These are phyloP conservation scores for Anas bernieri DNA, from an alignment of 2,797 vertebrate species.

Conservation along the genomic window DNA sequence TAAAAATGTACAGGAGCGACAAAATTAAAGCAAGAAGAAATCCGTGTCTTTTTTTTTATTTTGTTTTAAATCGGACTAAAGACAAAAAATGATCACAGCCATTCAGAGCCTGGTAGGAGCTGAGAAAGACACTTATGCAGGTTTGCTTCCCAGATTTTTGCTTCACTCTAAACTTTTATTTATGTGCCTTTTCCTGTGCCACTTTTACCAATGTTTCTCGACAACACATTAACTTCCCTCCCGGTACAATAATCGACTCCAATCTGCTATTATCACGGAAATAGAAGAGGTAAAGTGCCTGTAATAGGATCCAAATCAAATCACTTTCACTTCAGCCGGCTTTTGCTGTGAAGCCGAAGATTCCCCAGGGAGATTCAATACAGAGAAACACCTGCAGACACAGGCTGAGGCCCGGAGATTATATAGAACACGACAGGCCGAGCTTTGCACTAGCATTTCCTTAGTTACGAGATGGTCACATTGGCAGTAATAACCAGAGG, in stretches of 20 bases:
- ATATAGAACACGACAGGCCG: conserved; percentile 84
- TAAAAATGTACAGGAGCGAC: not conserved
- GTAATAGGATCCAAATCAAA: conserved; percentile 90
- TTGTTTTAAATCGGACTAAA: not conserved
- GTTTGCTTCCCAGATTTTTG: conserved; percentile 64
- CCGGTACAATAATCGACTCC: conserved; percentile 87
- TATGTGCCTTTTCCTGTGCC: conserved; percentile 70
- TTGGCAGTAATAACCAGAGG: conserved; percentile 79
- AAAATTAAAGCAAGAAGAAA: conserved; percentile 21
- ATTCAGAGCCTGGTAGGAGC: not conserved
- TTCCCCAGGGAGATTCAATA: conserved; percentile 84
- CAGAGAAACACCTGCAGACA: conserved; percentile 86
- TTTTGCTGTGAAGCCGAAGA: conserved; percentile 82
- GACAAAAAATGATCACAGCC: not conserved
- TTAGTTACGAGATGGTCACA: conserved; percentile 72
- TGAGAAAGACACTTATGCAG: conserved; percentile 2
- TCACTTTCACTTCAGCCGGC: conserved; percentile 86
- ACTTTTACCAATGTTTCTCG: conserved; percentile 81
- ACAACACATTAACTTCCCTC: conserved; percentile 87
- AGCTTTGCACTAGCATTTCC: conserved; percentile 73
- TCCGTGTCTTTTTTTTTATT: not conserved
- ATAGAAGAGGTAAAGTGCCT: conserved; percentile 86
- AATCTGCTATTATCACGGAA: conserved; percentile 88
- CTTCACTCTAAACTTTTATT: conserved; percentile 77
- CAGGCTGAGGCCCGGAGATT: conserved; percentile 77